Evolutionary conservation across 1,140 invertebrate genomes (phyloP), one percentile per base, ranked within the genome.

Genomic region (Venustaconcha ellipsiformis): DNA sequence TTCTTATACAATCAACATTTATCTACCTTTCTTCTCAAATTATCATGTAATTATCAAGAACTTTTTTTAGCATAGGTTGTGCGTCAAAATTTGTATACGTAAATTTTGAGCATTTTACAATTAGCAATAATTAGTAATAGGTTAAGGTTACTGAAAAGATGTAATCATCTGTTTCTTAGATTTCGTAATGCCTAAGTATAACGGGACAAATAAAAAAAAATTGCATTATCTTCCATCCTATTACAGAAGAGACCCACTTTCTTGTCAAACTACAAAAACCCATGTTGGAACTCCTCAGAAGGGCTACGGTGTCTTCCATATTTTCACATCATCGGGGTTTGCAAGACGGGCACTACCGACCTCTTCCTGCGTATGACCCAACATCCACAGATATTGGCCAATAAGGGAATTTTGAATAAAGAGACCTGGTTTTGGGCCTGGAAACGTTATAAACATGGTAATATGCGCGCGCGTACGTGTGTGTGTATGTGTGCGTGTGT

Each of bases 381-480:
- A n/a, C 86, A 87, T 76, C 83, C 78, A 0, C 68, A 87, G 11
- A 68, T 87, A 0, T 57, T 82, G 2, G 62, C 20, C 11, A 84
- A 80, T 55, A 73, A 64, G 12, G 84, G 79, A 2, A 64, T 87
- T 68, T 12, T 83, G 55, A 74, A 78, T 30, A 87, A 87, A 68
- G 85, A 87, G 67, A 87, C 85, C 0, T 84, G 84, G 78, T 86
- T 80, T 74, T 86, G 85, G 85, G 80, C 82, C 3, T 86, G 85
- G 85, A 77, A 78, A 65, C 77, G 85, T 15, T 86, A 84, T 74
- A 82, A 82, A 75, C 74, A 81, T 58, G 26, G 56, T 76, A 70
- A 70, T 30, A 17, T 0, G 37, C 37, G 37, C 37, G 5, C 37
- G 37, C 1, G 37, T 11, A 6, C 1, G 37, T 11, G 37, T 48